Percentiles rank a stretch among this genome's conserved stretches.
phyloP scores from a whole-genome alignment of 2,797 vertebrate genomes.

The Enteromius argenteus region DNA sequence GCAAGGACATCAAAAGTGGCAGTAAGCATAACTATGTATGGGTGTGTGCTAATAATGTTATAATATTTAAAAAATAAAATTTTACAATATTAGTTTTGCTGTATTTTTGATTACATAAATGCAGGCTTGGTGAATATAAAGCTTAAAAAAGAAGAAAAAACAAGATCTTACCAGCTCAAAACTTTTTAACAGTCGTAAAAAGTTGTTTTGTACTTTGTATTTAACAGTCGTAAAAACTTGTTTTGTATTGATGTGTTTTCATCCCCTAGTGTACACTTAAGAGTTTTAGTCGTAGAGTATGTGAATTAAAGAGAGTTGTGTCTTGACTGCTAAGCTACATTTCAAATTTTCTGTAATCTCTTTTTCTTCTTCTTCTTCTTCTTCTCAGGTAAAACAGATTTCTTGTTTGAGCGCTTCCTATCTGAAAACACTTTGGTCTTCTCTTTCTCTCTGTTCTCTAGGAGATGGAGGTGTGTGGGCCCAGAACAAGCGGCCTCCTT shows the following conservation, averaged over 20 bases:
- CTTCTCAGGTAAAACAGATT: background rate
- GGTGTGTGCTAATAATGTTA: no score
- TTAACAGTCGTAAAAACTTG: no score
- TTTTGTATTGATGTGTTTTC: background rate
- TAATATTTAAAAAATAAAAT: no score
- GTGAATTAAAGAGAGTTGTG: background rate
- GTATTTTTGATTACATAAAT: no score
- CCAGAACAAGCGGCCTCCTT: constrained; percentile 76
- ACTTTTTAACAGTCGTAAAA: no score
- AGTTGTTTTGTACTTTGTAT: no score
- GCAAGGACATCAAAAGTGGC: no score
- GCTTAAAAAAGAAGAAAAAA: no score
- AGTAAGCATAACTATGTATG: no score
- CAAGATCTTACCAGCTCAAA: no score
- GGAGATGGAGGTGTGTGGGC: constrained; percentile 63
- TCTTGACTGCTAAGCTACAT: background rate
- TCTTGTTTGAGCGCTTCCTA: background rate
- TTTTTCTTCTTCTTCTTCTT: background rate
- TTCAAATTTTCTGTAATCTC: background rate
- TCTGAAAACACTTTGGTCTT: constrained; percentile 33
- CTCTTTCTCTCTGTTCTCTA: constrained; percentile 57
- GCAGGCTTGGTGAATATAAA: no score
- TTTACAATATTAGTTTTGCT: no score
- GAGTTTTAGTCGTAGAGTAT: background rate
- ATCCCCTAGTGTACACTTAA: background rate